Conservation (phyloP, 2,113 vertebrate genomes). For the Dinomys branickii region DNA sequence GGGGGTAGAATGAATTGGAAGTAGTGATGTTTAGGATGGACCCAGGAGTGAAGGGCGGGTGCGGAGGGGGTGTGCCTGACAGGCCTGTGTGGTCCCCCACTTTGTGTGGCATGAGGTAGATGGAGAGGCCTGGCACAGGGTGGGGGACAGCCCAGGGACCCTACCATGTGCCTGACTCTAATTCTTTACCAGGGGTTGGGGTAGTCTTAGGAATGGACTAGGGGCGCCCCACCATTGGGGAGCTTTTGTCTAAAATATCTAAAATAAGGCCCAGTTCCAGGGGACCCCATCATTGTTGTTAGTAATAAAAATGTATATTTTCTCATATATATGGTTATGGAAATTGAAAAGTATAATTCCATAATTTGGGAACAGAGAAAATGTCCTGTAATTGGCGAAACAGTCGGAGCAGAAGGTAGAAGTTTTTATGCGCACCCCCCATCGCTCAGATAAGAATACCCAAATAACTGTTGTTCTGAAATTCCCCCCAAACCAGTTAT, state of each 20-base stretch:
- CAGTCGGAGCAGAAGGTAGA: neutral
- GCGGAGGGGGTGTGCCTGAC: neutral
- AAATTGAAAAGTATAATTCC: neutral
- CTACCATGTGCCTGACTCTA: neutral
- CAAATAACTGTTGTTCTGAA: slow-evolving; percentile 24
- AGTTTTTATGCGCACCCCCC: neutral
- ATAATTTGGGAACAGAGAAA: neutral
- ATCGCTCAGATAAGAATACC: neutral
- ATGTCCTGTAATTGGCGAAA: neutral
- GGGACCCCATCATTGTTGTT: neutral
- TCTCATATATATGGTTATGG: neutral
- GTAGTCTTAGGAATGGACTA: neutral
- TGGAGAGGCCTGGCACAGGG: neutral
- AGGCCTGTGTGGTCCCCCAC: neutral
- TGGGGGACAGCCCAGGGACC: neutral
- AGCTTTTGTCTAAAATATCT: neutral
- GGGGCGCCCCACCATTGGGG: neutral
- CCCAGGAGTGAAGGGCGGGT: neutral
- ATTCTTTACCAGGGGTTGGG: neutral
- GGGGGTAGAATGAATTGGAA: neutral
- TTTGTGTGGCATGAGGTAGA: neutral
- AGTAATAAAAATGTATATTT: neutral
- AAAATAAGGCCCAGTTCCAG: neutral
- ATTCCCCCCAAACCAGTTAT: slow-evolving; percentile 7
- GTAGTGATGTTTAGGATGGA: neutral